phyloP scores from a whole-genome alignment of 2,888 invertebrate species.

The Idaea aversata region DNA sequence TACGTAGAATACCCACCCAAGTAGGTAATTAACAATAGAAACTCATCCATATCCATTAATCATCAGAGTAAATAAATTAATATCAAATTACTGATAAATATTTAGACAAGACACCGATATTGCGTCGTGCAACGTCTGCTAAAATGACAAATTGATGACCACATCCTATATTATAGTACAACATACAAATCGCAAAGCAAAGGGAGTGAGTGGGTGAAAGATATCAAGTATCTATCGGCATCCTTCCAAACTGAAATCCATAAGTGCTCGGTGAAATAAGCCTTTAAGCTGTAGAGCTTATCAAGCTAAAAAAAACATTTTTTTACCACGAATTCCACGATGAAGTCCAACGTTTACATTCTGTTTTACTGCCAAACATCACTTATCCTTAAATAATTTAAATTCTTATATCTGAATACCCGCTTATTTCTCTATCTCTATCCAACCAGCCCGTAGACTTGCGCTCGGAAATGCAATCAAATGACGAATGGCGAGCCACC shows the following conservation, averaged over 20 bases:
- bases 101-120: slow-evolving; percentile 2
- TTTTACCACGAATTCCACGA: slow-evolving; percentile 44
- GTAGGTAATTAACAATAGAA: too few relatives aligned
- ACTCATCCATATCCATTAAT: not conserved
- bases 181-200: slow-evolving; percentile 8
- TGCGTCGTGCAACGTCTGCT: not conserved
- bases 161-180: slow-evolving; percentile 3
- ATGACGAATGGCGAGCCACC: slow-evolving; percentile 45
- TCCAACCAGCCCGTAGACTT: slow-evolving; percentile 20
- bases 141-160: not conserved
- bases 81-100: not conserved
- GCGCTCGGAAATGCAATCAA: slow-evolving; percentile 57
- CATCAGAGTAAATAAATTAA: not conserved
- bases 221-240: too few relatives aligned
- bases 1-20: too few relatives aligned
- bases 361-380: slow-evolving; percentile 82
- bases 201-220: too few relatives aligned
- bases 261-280: too few relatives aligned
- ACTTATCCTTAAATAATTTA: not conserved
- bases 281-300: too few relatives aligned
- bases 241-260: too few relatives aligned
- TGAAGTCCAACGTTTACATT: slow-evolving; percentile 80
- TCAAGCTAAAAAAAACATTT: not conserved
- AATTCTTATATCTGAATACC: slow-evolving; percentile 14
- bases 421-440: slow-evolving; percentile 14